Conservation (phyloP, 2,797 vertebrate species). For the Sitta carolinensis region DNA sequence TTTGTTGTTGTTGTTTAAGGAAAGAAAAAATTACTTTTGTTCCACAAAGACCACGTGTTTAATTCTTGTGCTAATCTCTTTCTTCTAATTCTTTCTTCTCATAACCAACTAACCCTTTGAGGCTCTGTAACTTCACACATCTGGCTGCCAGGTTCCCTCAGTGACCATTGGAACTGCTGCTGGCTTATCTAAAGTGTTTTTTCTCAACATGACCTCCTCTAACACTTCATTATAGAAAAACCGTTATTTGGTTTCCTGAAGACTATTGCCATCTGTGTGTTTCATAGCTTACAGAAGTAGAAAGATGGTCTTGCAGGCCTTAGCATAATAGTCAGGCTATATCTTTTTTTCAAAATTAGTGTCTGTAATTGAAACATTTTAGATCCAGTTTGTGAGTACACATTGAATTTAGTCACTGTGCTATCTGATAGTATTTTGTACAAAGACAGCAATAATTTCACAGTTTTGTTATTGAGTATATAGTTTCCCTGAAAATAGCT, state of each 20-base stretch:
- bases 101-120: background rate
- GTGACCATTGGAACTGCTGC: background rate
- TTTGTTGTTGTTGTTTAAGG: too few relatives aligned
- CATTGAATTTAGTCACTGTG: background rate
- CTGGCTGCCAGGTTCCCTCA: background rate
- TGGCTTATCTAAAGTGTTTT: constrained; percentile 23
- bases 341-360: constrained; percentile 1
- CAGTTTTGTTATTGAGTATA: background rate
- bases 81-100: background rate
- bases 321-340: background rate
- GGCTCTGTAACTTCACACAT: background rate
- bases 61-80: background rate
- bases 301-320: background rate
- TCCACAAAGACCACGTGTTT: background rate
- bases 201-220: background rate
- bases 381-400: background rate
- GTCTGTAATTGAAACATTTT: background rate
- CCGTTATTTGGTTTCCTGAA: background rate
- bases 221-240: constrained; percentile 40
- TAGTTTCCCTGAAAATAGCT: background rate
- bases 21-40: background rate
- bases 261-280: background rate
- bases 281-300: constrained; percentile 2
- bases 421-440: background rate
- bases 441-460: background rate